Evolutionary conservation across 2,797 vertebrate species (phyloP).

Genomic region (Discoglossus pictus): DNA sequence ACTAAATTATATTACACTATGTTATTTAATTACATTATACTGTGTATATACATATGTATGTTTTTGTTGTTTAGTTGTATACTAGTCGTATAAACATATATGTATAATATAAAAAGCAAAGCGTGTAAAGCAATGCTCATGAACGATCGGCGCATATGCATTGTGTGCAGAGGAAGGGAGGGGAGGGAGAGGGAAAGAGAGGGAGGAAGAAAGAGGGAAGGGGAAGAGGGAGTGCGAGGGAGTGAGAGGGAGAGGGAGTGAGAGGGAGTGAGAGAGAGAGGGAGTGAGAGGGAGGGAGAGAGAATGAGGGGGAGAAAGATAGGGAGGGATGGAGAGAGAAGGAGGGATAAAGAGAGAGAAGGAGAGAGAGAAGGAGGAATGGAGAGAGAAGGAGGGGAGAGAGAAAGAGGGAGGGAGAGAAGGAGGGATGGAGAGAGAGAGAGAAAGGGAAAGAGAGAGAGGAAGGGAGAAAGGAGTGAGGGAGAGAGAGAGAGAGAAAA

Average conservation of each 20-base stretch:
- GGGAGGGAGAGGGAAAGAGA: slow-evolving; percentile 8
- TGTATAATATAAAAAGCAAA: too few species aligned
- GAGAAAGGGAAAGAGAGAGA: slow-evolving; percentile 5
- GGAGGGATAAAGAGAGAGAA: not conserved
- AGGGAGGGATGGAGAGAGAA: too few species aligned
- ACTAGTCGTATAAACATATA: too few species aligned
- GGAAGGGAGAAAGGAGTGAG: not conserved
- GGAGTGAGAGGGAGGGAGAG: not conserved
- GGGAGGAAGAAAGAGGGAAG: not conserved
- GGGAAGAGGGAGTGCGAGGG: not conserved
- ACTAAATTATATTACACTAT: too few species aligned
- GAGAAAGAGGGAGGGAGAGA: too few species aligned
- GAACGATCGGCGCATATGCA: too few species aligned
- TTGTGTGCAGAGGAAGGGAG: too few species aligned
- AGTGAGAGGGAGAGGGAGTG: not conserved
- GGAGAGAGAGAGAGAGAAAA: too few species aligned
- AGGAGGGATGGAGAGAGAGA: not conserved
- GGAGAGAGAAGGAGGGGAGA: not conserved
- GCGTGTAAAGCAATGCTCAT: too few species aligned
- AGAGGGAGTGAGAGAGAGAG: not conserved
- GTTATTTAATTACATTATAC: too few species aligned
- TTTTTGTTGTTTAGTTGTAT: too few species aligned
- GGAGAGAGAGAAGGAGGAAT: not conserved
- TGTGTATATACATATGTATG: too few species aligned
- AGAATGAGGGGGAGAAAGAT: not conserved